A percentile compares a stretch with the other conserved stretches of the same genome.
These are phyloP conservation scores for Montipora sp. DNA, from an alignment of 64 coral and sea anemone species.

Conservation along the genomic window DNA sequence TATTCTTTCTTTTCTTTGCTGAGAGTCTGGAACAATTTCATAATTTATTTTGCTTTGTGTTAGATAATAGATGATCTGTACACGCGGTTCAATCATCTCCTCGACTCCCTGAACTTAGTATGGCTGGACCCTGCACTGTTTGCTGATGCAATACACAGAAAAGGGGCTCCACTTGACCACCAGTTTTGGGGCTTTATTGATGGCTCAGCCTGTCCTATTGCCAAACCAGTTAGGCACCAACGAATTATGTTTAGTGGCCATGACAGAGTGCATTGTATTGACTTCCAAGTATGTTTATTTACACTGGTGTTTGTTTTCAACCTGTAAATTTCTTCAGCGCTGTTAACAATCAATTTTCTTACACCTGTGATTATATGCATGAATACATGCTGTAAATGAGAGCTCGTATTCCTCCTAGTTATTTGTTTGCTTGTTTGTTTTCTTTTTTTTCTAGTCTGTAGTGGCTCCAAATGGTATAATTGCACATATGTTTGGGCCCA, in stretches of 20 bases:
- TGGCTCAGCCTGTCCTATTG: constrained; percentile 37
- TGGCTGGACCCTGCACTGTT: constrained; percentile 48
- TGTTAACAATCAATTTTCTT: background rate
- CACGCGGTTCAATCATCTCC: constrained; percentile 26
- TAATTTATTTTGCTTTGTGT: background rate
- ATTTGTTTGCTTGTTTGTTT: background rate
- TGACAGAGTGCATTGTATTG: constrained; percentile 38
- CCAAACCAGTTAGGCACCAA: constrained; percentile 1
- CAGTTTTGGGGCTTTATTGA: constrained; percentile 56
- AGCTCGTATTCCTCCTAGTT: background rate
- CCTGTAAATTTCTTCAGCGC: constrained; percentile 6
- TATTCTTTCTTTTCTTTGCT: too few relatives aligned
- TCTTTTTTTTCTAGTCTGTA: constrained; percentile 40
- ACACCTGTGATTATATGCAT: constrained; percentile 1
- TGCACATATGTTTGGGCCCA: constrained; percentile 39
- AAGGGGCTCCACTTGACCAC: constrained; percentile 32
- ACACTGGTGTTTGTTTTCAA: background rate
- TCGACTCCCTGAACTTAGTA: constrained; percentile 49
- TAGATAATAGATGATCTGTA: constrained; percentile 59
- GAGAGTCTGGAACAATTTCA: background rate
- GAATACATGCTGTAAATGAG: background rate
- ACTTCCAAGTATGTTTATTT: constrained; percentile 47
- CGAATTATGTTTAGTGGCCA: constrained; percentile 49
- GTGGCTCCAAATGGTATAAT: constrained; percentile 51
- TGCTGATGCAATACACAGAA: constrained; percentile 31